Evolutionary conservation across 2,113 vertebrate species (phyloP).

Genomic region (Okapia johnstoni): DNA sequence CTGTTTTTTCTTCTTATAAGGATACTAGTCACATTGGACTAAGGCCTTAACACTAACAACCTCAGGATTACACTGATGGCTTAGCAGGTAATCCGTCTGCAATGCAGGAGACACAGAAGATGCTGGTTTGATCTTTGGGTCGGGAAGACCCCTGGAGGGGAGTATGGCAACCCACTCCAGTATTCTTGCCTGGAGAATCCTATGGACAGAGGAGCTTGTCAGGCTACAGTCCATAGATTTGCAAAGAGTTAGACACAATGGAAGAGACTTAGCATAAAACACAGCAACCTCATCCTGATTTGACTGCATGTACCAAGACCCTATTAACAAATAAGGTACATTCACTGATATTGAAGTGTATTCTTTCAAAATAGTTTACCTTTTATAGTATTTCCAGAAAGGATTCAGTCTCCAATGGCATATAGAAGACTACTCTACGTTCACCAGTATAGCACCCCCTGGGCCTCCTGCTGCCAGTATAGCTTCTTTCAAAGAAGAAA

Average conservation of each 20-base stretch:
- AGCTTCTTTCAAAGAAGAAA: conserved; percentile 35
- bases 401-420: not conserved
- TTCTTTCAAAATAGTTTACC: not conserved
- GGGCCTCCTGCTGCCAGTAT: not conserved
- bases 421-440: not conserved
- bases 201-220: not conserved
- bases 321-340: not conserved
- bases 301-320: not conserved
- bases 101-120: not conserved
- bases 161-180: not conserved
- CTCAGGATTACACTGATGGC: not conserved
- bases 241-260: not conserved
- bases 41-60: not conserved
- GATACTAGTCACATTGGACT: not conserved
- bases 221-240: not conserved
- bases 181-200: not conserved
- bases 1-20: not conserved
- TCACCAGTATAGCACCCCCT: not conserved
- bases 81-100: not conserved
- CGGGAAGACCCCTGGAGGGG: not conserved
- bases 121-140: not conserved
- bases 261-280: not conserved
- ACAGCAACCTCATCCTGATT: not conserved
- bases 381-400: conserved; percentile 42
- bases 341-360: not conserved